Conservation (phyloP, 2,888 invertebrate genomes). For the Scaptomyza flava region DNA sequence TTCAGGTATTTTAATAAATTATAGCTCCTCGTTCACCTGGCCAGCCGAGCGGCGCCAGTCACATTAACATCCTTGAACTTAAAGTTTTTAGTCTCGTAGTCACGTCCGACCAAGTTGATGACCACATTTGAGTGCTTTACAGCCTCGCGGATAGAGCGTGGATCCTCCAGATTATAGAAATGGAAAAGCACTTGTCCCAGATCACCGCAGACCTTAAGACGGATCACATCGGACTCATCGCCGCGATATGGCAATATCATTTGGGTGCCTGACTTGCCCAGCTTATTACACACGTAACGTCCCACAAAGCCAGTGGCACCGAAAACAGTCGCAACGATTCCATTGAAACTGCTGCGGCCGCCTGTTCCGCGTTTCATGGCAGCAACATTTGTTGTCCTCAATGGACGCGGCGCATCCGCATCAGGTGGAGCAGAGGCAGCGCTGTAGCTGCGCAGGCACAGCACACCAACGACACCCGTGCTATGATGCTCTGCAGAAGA, state of each 20-base stretch:
- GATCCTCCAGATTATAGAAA: constrained; percentile 93
- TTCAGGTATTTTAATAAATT: constrained; percentile 38
- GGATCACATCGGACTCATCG: constrained; percentile 91
- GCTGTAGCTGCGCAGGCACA: constrained; percentile 77
- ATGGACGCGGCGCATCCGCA: constrained; percentile 79
- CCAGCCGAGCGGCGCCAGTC: constrained; percentile 92
- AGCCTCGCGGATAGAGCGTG: constrained; percentile 92
- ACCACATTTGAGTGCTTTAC: constrained; percentile 98
- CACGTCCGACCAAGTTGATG: constrained; percentile 95
- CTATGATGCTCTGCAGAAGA: constrained; percentile 73
- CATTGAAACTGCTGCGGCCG: constrained; percentile 98
- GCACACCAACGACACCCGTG: constrained; percentile 78
- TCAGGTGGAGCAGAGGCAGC: constrained; percentile 59
- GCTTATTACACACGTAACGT: constrained; percentile 92
- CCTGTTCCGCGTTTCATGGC: constrained; percentile 93
- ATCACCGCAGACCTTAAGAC: constrained; percentile 95
- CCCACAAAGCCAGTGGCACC: constrained; percentile 96
- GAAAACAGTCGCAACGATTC: constrained; percentile 98
- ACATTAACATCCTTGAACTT: constrained; percentile 94
- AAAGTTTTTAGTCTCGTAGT: constrained; percentile 96
- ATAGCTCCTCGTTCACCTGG: constrained; percentile 86
- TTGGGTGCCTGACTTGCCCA: constrained; percentile 95
- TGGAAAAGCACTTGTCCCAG: constrained; percentile 97
- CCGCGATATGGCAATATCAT: constrained; percentile 96
- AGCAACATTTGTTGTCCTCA: constrained; percentile 87